Percentiles rank a stretch among this genome's conserved stretches.
Evolutionary conservation across 37 sponge, comb jelly and placozoan species (phyloP).

Genomic region (Chondrilla cf. caribensis): DNA sequence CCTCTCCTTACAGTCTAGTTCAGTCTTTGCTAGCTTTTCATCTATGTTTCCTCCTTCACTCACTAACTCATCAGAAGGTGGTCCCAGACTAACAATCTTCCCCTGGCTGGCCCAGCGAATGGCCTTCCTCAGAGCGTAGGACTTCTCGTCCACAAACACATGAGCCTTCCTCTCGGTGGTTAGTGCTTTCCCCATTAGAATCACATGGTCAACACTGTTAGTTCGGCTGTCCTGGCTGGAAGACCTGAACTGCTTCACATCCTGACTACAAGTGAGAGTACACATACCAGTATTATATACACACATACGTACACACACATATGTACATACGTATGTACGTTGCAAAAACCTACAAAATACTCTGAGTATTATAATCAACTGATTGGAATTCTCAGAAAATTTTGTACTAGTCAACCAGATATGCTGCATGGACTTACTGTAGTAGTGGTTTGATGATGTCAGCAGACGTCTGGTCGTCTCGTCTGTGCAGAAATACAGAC

Average conservation of each 20-base stretch:
- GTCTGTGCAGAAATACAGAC: constrained; percentile 77
- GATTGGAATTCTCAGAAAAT: no score
- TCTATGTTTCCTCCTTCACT: constrained; percentile 42
- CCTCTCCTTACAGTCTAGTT: constrained; percentile 84
- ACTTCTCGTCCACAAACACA: constrained; percentile 65
- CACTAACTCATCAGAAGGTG: constrained; percentile 51
- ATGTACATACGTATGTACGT: neutral
- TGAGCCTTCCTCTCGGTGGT: constrained; percentile 70
- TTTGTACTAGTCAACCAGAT: no score
- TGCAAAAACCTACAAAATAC: neutral
- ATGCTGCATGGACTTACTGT: constrained; percentile 20
- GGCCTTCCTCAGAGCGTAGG: constrained; percentile 55
- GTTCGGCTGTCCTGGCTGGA: neutral
- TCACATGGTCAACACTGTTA: constrained; percentile 67
- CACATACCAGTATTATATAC: neutral
- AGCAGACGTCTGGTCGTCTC: constrained; percentile 73
- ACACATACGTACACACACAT: neutral
- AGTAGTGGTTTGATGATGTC: constrained; percentile 83
- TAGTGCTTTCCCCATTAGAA: constrained; percentile 73
- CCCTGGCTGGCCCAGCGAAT: constrained; percentile 84
- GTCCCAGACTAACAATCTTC: constrained; percentile 83
- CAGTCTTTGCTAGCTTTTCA: constrained; percentile 72
- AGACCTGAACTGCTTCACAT: constrained; percentile 58
- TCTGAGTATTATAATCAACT: no score
- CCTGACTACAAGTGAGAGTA: constrained; percentile 44